Base-by-base conservation (phyloP, 2,888 invertebrate genomes). In the Drosophila quasianomalipes region DNA sequence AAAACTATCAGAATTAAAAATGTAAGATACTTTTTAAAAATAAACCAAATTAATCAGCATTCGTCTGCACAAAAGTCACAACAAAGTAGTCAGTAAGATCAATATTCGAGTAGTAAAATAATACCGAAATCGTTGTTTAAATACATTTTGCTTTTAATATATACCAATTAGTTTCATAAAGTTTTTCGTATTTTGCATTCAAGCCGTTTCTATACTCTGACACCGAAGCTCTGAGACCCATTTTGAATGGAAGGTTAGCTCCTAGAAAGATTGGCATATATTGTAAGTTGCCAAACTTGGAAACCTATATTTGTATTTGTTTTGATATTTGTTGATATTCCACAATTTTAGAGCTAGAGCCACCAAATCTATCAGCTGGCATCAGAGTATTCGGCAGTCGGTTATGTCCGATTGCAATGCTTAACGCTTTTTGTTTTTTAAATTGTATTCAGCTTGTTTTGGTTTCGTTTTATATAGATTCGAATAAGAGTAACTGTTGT, bases 161-260 rank as follows among this genome's bases (percentile, higher is more conserved):
- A 72, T 95, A 72, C 97, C 97, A 95, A 97, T 97, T 68, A 96
- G 95, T 93, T 96, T 3, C 94, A 93, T 69, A 83, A 89, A 74
- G 16, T 41, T 22, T 26, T 64, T 52, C n/a, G 2, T 30, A 33
- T 47, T 55, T 65, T 64, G 51, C 54, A 55, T 68, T 69, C 55
- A 79, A 73, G 74, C 67, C 74, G 65, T 70, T 75, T 77, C 61
- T 66, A 47, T 26, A 47, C 26, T 47, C 26, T 26, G 47, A 47
- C 47, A 26, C 47, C 7, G 37, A 19, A 16, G 16, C 16, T 37
- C 1, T 16, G 37, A 16, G 16, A 37, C 16, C 22, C 4, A 14
- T 44, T 44, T 19, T 3, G 19, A 41, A 10, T 19, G 4, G 10
- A 39, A 41, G n/a, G 10, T 14, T 22, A 47, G 22, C 22, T 47